Evolutionary conservation across 2,113 vertebrate genomes (phyloP).

Genomic region (Datnioides undecimradiatus): DNA sequence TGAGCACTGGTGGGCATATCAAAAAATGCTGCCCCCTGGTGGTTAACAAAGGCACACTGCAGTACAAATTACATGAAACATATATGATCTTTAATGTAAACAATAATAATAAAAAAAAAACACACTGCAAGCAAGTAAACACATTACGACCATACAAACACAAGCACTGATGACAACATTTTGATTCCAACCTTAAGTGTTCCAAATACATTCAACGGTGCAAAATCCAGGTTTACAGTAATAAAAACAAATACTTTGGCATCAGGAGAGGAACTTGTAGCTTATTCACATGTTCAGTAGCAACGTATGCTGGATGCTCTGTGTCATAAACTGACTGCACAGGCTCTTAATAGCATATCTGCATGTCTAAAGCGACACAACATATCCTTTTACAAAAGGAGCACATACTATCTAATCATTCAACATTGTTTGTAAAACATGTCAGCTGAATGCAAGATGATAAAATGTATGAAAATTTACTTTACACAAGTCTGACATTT

Average conservation of each 20-base stretch:
- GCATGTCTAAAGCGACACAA: not conserved
- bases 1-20: constrained; percentile 6
- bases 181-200: constrained; percentile 8
- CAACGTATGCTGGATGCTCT: not conserved
- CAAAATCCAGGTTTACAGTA: constrained; percentile 18
- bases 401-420: not conserved
- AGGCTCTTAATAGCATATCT: not conserved
- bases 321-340: not conserved
- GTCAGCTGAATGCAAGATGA: not conserved
- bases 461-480: not conserved
- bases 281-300: constrained; percentile 52
- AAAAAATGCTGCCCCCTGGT: constrained; percentile 65
- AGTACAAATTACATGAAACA: not conserved
- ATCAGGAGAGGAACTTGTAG: constrained; percentile 44
- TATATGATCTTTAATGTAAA: constrained; percentile 42
- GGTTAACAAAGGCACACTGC: constrained; percentile 4
- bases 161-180: constrained; percentile 1
- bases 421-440: not conserved
- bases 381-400: not conserved
- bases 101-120: not conserved
- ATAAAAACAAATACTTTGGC: constrained; percentile 64
- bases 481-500: not conserved
- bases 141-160: not conserved
- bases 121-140: not conserved
- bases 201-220: constrained; percentile 55